Conservation (phyloP, 2,888 invertebrate genomes). For the Brachyptera putata region DNA sequence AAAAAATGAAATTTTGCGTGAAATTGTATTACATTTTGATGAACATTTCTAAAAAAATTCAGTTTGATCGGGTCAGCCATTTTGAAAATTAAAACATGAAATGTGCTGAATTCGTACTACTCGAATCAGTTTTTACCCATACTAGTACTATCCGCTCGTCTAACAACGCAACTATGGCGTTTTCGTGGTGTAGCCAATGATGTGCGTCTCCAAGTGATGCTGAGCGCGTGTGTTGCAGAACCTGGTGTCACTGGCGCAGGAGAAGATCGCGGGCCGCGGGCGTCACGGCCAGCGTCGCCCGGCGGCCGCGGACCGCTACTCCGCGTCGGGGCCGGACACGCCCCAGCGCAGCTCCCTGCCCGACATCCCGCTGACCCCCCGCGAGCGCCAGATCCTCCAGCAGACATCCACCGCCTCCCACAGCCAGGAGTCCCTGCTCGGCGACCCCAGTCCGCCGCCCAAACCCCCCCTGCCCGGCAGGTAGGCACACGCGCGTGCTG, state of each 20-base stretch:
- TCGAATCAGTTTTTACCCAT: too few species aligned
- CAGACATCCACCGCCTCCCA: constrained; percentile 46
- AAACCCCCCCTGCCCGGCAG: constrained; percentile 84
- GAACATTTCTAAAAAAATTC: too few species aligned
- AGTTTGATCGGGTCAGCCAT: too few species aligned
- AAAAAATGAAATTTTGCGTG: too few species aligned
- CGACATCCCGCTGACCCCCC: constrained; percentile 79
- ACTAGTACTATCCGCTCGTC: too few species aligned
- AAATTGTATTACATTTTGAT: too few species aligned
- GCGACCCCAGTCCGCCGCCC: constrained; percentile 72
- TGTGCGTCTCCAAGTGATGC: too few species aligned
- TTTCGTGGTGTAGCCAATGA: too few species aligned
- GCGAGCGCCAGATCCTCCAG: constrained; percentile 65
- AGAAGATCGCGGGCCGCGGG: constrained; percentile 68
- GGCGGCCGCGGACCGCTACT: constrained; percentile 32
- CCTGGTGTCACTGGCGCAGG: constrained; percentile 72
- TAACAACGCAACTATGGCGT: too few species aligned
- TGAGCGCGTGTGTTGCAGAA: constrained; percentile 55
- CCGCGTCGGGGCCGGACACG: constrained; percentile 37
- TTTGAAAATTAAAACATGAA: too few species aligned
- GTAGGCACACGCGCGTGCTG: too few species aligned
- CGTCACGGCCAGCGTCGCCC: constrained; percentile 38
- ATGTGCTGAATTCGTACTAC: too few species aligned
- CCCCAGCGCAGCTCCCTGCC: constrained; percentile 63
- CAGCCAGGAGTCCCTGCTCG: constrained; percentile 43